These are phyloP conservation scores for Lycopodina hypogea DNA, from an alignment of 37 sponge, comb jelly and placozoan species.

Conservation along the genomic window DNA sequence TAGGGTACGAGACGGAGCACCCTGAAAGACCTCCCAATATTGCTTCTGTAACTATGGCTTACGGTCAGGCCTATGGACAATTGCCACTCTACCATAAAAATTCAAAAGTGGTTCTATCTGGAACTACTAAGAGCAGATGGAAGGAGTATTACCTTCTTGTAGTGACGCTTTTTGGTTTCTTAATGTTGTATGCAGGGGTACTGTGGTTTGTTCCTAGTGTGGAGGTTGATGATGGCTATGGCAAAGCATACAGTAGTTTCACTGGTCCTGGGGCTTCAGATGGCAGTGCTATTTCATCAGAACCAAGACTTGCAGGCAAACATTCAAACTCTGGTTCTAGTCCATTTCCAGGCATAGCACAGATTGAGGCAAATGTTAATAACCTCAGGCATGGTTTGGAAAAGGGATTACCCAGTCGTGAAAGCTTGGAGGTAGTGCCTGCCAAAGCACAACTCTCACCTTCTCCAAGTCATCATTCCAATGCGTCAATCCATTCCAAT, in stretches of 20 bases:
- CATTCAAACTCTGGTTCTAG: neutral
- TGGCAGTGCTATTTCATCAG: neutral
- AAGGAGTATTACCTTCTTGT: conserved; percentile 45
- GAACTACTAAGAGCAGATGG: conserved; percentile 12
- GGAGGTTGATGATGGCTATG: conserved; percentile 19
- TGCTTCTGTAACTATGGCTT: too few species aligned
- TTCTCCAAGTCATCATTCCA: too few species aligned
- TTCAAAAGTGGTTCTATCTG: conserved; percentile 12
- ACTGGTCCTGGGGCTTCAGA: neutral
- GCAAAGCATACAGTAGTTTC: conserved; percentile 18
- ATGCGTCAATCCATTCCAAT: too few species aligned
- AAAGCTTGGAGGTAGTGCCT: too few species aligned
- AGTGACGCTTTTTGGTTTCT: conserved; percentile 24
- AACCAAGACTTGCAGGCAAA: neutral
- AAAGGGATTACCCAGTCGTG: too few species aligned
- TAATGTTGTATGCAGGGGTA: conserved; percentile 33
- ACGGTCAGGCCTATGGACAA: conserved; percentile 24
- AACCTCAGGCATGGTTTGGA: neutral
- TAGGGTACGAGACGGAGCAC: too few species aligned
- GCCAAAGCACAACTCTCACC: too few species aligned
- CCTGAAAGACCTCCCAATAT: too few species aligned
- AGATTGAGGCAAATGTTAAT: neutral
- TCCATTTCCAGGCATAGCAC: neutral
- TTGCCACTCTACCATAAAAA: conserved; percentile 50
- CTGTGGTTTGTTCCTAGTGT: conserved; percentile 33